A percentile compares a stretch with the other conserved stretches of the same genome.
Conservation (phyloP, 2,113 vertebrate species). For the Columba janthina region DNA sequence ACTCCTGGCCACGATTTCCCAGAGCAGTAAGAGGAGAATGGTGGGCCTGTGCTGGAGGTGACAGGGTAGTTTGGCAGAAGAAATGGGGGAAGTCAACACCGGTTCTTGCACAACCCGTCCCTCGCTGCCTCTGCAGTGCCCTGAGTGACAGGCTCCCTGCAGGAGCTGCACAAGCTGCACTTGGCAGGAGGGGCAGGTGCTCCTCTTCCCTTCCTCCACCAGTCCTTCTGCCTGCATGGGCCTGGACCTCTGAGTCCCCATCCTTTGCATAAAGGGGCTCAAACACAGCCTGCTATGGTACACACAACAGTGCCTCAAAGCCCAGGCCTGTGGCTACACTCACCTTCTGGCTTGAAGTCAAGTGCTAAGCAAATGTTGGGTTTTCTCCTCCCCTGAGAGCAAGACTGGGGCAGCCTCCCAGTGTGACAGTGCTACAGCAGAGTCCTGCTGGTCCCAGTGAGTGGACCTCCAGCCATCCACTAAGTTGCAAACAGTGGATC, state of each 20-base stretch:
- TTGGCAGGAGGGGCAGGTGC: neutral
- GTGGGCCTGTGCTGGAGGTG: neutral
- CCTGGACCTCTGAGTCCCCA: neutral
- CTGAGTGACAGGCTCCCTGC: neutral
- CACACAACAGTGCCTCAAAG: neutral
- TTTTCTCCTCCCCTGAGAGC: neutral
- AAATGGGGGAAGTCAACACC: neutral
- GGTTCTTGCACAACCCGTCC: neutral
- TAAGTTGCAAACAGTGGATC: no score
- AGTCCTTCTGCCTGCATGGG: neutral
- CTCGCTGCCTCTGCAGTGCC: neutral
- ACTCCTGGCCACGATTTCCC: neutral
- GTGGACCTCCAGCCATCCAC: neutral
- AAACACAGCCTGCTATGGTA: neutral
- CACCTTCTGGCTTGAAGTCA: neutral
- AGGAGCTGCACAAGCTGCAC: neutral
- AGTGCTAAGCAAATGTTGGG: neutral
- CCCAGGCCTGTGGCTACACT: neutral
- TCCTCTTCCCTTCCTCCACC: neutral
- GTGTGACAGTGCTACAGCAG: fast-evolving
- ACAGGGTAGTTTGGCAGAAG: neutral
- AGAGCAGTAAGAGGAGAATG: neutral
- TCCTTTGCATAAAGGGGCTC: neutral
- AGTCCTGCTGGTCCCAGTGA: neutral
- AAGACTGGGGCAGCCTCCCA: neutral